These are phyloP conservation scores for Drosophila sechellia DNA, from an alignment of 1,140 invertebrate genomes.

Conservation along the genomic window DNA sequence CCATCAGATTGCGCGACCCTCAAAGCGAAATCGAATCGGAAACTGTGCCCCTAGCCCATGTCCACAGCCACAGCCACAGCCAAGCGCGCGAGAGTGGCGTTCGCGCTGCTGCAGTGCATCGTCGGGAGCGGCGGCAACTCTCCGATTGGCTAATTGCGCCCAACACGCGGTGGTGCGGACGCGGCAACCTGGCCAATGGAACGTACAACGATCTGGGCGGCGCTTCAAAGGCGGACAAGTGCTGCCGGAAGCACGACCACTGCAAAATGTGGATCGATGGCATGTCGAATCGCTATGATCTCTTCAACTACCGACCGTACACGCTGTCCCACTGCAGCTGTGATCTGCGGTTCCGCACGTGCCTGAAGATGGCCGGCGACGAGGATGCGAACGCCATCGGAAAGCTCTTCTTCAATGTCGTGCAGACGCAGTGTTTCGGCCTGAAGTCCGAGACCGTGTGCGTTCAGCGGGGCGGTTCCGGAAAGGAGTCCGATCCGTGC, in stretches of 20 bases:
- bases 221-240: constrained; percentile 89
- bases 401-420: constrained; percentile 96
- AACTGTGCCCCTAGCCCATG: constrained; percentile 2
- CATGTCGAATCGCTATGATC: constrained; percentile 88
- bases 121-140: constrained; percentile 81
- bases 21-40: background rate
- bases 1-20: constrained; percentile 61
- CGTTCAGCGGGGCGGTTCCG: constrained; percentile 89
- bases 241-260: constrained; percentile 93
- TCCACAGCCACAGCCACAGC: background rate
- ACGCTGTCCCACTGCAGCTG: constrained; percentile 94
- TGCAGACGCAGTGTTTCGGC: constrained; percentile 96
- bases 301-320: constrained; percentile 92
- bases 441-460: constrained; percentile 92
- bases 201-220: constrained; percentile 89
- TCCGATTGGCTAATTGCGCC: constrained; percentile 88
- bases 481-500: constrained; percentile 90
- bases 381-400: constrained; percentile 95
- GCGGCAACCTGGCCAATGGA: constrained; percentile 88
- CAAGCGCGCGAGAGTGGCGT: constrained; percentile 16
- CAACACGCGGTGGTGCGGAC: constrained; percentile 94
- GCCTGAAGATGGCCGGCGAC: constrained; percentile 93
- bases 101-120: constrained; percentile 5
- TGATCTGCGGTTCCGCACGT: constrained; percentile 95
- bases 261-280: constrained; percentile 89